phyloP scores from a whole-genome alignment of 2,888 invertebrate genomes.

The Habrosyne pyritoides region DNA sequence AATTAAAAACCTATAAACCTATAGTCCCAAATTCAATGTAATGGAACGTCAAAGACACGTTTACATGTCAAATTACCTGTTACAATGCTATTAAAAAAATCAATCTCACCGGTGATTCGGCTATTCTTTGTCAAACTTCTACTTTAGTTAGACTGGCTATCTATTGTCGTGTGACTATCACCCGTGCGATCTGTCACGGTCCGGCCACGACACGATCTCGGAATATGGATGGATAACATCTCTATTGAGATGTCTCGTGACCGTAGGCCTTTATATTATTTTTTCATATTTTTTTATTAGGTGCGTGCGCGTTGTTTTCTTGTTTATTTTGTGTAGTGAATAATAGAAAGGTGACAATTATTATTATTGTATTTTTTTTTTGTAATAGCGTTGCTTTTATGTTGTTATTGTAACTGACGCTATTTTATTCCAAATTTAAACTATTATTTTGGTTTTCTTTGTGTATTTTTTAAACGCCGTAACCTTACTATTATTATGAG shows the following conservation, averaged over 20 bases:
- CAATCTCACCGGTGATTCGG: constrained; percentile 5
- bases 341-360: neutral
- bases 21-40: neutral
- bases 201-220: constrained; percentile 32
- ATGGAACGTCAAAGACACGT: neutral
- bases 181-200: constrained; percentile 44
- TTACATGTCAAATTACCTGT: constrained; percentile 5
- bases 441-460: too few relatives aligned
- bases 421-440: neutral
- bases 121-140: constrained; percentile 8
- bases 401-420: neutral
- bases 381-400: neutral
- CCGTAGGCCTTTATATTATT: constrained; percentile 22
- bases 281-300: constrained; percentile 21
- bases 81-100: constrained; percentile 2
- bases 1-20: neutral
- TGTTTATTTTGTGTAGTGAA: neutral
- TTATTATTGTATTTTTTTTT: neutral
- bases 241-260: constrained; percentile 40
- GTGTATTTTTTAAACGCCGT: too few relatives aligned
- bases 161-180: constrained; percentile 16
- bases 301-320: constrained; percentile 28
- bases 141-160: constrained; percentile 8
- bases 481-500: too few relatives aligned
- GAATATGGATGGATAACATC: constrained; percentile 48